A percentile compares a stretch with the other conserved stretches of the same genome.
Conservation (phyloP, 2,888 invertebrate genomes). For the Tanypteryx hageni region DNA sequence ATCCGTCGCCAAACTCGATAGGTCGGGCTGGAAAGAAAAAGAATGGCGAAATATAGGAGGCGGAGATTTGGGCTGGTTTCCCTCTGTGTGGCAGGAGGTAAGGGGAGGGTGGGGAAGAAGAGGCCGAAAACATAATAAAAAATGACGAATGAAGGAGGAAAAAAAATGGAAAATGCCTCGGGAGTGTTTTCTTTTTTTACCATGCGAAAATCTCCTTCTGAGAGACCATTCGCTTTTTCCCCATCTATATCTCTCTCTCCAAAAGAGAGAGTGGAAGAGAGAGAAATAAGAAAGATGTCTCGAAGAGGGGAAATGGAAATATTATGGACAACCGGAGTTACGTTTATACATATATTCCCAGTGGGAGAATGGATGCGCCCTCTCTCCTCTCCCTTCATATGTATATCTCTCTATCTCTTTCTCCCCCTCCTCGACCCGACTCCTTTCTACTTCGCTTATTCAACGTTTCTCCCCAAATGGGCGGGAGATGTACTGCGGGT, state of each 20-base stretch:
- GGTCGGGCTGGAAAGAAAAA: not conserved
- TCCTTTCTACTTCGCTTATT: constrained; percentile 17
- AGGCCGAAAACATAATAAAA: not conserved
- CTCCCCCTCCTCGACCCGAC: not conserved
- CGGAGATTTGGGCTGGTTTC: not conserved
- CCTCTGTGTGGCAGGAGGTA: not conserved
- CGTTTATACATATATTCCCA: constrained; percentile 49
- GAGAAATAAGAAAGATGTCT: constrained; percentile 14
- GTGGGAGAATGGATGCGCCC: constrained; percentile 33
- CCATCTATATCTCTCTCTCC: not conserved
- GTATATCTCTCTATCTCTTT: not conserved
- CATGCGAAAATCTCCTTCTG: constrained; percentile 1
- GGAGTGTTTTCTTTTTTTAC: not conserved
- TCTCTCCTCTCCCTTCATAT: not conserved
- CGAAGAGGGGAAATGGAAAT: constrained; percentile 51
- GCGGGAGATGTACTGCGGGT: constrained; percentile 25
- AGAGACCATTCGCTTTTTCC: not conserved
- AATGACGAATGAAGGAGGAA: not conserved
- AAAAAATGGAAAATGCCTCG: not conserved
- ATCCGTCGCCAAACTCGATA: not conserved
- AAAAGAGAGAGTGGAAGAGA: too few relatives aligned
- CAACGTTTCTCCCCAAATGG: constrained; percentile 32
- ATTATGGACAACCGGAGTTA: constrained; percentile 42
- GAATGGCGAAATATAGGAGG: constrained; percentile 11
- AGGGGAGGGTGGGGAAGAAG: not conserved